Percentiles rank a stretch among this genome's conserved stretches.
phyloP scores from a whole-genome alignment of 2,797 vertebrate species.

The Sebastes nivosus region DNA sequence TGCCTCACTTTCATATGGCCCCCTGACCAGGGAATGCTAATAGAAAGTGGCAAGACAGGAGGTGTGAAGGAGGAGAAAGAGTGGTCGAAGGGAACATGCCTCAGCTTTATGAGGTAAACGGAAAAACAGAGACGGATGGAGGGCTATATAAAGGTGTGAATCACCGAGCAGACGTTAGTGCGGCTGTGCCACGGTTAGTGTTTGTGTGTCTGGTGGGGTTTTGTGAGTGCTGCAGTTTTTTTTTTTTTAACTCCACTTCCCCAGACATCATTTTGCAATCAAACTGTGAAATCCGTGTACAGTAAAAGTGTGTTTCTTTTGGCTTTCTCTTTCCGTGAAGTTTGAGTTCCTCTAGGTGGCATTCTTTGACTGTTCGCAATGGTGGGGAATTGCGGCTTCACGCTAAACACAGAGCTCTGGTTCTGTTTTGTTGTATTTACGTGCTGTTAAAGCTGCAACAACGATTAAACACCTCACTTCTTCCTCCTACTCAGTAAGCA shows the following conservation, averaged over 20 bases:
- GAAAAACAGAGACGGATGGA: constrained; percentile 24
- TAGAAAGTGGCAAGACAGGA: constrained; percentile 58
- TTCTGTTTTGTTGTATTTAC: not conserved
- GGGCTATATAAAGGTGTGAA: constrained; percentile 25
- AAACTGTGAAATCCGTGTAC: not conserved
- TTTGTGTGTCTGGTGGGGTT: not conserved
- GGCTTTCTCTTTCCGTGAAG: not conserved
- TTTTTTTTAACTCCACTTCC: not conserved
- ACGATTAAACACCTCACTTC: not conserved
- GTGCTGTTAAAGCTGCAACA: not conserved
- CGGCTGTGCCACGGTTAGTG: not conserved
- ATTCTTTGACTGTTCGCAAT: constrained; percentile 1
- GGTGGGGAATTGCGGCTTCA: not conserved
- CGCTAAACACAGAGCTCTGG: not conserved
- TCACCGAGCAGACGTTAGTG: constrained; percentile 4
- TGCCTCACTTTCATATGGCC: constrained; percentile 49
- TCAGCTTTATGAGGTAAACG: constrained; percentile 43
- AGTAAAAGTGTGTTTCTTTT: not conserved
- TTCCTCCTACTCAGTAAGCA: not conserved
- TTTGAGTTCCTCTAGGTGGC: constrained; percentile 19
- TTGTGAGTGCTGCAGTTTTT: not conserved
- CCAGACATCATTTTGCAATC: not conserved
- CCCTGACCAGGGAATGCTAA: constrained; percentile 62
- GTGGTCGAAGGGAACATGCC: constrained; percentile 34
- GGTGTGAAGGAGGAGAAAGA: constrained; percentile 56